Base-by-base conservation (phyloP, 2,797 vertebrate genomes). In the Anguilla marmorata region DNA sequence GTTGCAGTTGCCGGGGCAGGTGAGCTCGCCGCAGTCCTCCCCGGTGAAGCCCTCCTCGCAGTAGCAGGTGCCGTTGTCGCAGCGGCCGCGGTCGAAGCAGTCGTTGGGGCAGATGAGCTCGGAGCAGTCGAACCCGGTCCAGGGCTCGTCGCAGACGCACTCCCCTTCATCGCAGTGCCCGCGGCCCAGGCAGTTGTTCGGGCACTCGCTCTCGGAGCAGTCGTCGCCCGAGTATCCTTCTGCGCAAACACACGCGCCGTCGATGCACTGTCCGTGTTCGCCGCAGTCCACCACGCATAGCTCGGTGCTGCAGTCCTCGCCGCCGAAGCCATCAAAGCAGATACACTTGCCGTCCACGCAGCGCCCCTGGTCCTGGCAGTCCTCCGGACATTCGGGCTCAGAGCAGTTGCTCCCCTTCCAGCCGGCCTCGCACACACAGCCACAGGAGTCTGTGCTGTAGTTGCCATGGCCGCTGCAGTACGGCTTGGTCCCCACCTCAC, bases 321-420 rank as follows among this genome's bases (percentile, higher is more conserved):
- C 98, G 0, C 94, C 90, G 8, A 97, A 99, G 80, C 98, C 97
- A 66, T 98, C 97, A 3, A 99, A 99, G 94, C 99, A 99, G 88
- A 97, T 66, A 0, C 99, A 99, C 21, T 94, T 93, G 3, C 98
- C 99, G 0, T 97, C 94, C 86, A 98, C 90, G 0, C 99, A 99
- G 91, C 95, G 98, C 82, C 99, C 99, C 94, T 99, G 98, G 95
- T 99, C 99, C 0, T 97, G 98, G 92, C 99, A 99, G 95, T 98
- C 98, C 0, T 95, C 93, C 0, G 97, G 96, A 76, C 99, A 99
- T 84, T 97, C 95, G 0, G 95, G 90, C 89, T 97, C 97, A 3
- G 97, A 94, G 93, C 99, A 99, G 94, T 98, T 98, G 19, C 95
- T 92, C 0, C 98, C 97, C 0, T 94, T 94, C 95, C 97, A 99